A percentile compares a stretch with the other conserved stretches of the same genome.
Conservation (phyloP, 23 tunicate genomes). For the Phallusia fumigata region DNA sequence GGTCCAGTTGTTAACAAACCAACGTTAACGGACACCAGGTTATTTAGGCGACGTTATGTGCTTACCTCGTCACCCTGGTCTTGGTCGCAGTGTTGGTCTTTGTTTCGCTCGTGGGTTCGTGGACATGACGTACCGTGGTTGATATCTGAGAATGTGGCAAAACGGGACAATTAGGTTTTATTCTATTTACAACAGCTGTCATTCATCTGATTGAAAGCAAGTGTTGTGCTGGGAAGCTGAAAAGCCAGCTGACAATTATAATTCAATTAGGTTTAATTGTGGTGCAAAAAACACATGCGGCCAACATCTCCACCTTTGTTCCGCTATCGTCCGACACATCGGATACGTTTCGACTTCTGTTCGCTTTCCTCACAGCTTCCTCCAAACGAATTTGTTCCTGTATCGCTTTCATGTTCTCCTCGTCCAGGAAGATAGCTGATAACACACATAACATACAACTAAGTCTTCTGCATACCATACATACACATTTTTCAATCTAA, state of each 20-base stretch:
- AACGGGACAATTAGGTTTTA: no score
- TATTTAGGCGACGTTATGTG: background rate
- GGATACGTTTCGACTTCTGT: background rate
- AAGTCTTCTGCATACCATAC: no score
- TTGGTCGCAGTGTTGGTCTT: conserved; percentile 49
- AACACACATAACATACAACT: background rate
- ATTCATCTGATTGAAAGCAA: no score
- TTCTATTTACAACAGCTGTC: no score
- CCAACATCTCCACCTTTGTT: background rate
- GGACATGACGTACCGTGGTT: background rate
- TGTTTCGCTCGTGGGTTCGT: conserved; percentile 37
- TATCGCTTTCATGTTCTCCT: conserved; percentile 56
- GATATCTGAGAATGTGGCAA: no score
- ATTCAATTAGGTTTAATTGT: no score
- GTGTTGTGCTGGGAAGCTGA: no score
- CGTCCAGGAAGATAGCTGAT: conserved; percentile 91
- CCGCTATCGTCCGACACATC: conserved; percentile 4
- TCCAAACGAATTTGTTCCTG: conserved; percentile 67
- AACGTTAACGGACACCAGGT: no score
- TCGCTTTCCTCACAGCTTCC: conserved; percentile 33
- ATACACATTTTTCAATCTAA: no score
- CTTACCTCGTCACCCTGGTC: conserved; percentile 65
- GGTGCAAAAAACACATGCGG: no score
- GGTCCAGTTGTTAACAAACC: no score
- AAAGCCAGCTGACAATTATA: no score